Percentiles rank a stretch among this genome's conserved stretches.
Conservation (phyloP, 1,140 invertebrate species). For the Hylaeus volcanicus region DNA sequence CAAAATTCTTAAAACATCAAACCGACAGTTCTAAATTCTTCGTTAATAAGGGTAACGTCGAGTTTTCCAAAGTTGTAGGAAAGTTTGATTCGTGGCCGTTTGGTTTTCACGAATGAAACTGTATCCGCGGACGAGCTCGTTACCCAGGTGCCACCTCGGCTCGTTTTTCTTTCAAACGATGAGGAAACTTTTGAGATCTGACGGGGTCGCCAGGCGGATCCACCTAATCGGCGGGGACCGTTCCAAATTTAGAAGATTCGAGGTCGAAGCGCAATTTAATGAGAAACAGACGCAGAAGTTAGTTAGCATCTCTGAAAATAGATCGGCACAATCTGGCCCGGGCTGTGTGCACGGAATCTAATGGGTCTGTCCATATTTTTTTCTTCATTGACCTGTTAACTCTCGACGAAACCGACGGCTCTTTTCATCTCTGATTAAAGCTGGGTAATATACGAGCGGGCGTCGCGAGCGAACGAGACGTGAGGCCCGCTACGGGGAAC, state of each 20-base stretch:
- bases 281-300: slow-evolving; percentile 80
- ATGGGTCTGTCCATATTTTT: slow-evolving; percentile 51
- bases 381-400: slow-evolving; percentile 44
- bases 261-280: slow-evolving; percentile 79
- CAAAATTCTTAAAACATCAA: no score
- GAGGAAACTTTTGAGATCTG: slow-evolving; percentile 21
- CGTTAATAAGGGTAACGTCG: no score
- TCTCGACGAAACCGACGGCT: slow-evolving; percentile 39
- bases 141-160: not conserved
- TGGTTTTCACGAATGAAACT: not conserved
- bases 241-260: slow-evolving; percentile 80
- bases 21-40: no score
- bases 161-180: slow-evolving; percentile 1
- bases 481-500: not conserved
- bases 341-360: slow-evolving; percentile 52
- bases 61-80: no score
- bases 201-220: slow-evolving; percentile 48
- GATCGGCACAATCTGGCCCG: slow-evolving; percentile 72
- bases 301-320: slow-evolving; percentile 76
- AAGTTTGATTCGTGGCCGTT: no score
- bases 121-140: not conserved
- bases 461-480: not conserved
- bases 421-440: slow-evolving; percentile 48
- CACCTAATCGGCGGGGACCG: slow-evolving; percentile 74
- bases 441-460: slow-evolving; percentile 31